phyloP scores from a whole-genome alignment of 2,888 invertebrate genomes.

The Mesoligia furuncula region DNA sequence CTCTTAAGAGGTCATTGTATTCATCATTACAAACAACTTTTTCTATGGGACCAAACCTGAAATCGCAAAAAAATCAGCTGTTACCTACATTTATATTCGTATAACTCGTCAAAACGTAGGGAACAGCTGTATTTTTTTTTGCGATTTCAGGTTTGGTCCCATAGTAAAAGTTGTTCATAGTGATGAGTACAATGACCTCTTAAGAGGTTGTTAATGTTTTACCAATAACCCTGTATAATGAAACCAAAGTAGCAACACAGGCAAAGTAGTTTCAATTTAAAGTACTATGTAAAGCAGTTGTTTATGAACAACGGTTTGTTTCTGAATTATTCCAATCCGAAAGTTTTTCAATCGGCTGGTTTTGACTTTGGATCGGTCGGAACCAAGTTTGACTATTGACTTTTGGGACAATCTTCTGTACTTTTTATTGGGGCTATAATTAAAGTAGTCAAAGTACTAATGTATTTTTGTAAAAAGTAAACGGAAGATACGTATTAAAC shows the following conservation, averaged over 20 bases:
- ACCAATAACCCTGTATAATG: too few species aligned
- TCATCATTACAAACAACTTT: too few species aligned
- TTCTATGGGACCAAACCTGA: too few species aligned
- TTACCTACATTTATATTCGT: too few species aligned
- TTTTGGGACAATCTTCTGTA: slow-evolving; percentile 13
- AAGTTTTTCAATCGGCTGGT: slow-evolving; percentile 57
- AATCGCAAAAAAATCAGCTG: too few species aligned
- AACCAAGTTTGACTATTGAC: slow-evolving; percentile 18
- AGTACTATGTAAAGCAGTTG: slow-evolving; percentile 40
- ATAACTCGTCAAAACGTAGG: too few species aligned
- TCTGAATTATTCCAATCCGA: slow-evolving; percentile 58
- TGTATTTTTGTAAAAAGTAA: background rate
- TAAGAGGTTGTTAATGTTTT: too few species aligned
- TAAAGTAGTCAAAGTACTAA: background rate
- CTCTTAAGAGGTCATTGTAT: too few species aligned
- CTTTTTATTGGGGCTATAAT: background rate
- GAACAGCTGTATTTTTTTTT: too few species aligned
- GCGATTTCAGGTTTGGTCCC: too few species aligned
- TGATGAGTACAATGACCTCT: too few species aligned
- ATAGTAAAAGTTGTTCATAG: too few species aligned
- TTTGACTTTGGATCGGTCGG: slow-evolving; percentile 49
- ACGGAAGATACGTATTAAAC: background rate
- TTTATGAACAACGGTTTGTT: slow-evolving; percentile 40
- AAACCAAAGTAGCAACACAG: slow-evolving; percentile 6
- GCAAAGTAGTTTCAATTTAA: slow-evolving; percentile 27